Conservation (phyloP, 2,797 vertebrate genomes). For the Denticeps clupeoides region DNA sequence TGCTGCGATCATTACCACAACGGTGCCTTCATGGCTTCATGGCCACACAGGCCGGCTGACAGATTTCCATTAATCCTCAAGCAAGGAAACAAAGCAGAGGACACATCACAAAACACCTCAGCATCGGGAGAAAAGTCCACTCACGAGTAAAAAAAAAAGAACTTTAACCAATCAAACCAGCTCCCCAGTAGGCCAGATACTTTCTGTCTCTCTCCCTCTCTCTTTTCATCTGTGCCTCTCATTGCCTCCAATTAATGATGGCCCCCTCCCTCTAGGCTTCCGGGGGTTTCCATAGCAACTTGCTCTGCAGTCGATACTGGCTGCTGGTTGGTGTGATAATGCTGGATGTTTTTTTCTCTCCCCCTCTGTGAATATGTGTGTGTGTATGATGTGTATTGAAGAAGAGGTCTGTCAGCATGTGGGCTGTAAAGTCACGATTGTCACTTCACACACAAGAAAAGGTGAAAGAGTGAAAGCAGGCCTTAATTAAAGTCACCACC, state of each 20-base stretch:
- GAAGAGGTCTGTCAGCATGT: neutral
- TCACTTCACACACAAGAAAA: too few species aligned
- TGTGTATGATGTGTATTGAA: slow-evolving; percentile 24
- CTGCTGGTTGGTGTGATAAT: slow-evolving; percentile 58
- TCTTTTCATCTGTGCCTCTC: slow-evolving; percentile 21
- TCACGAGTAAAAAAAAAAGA: neutral
- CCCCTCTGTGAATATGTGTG: slow-evolving; percentile 29
- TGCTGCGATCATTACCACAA: too few species aligned
- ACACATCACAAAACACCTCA: neutral
- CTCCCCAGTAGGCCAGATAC: neutral
- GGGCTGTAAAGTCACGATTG: too few species aligned
- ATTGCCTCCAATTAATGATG: slow-evolving; percentile 40
- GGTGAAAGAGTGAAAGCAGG: too few species aligned
- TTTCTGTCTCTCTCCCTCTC: neutral
- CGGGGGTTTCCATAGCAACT: slow-evolving; percentile 65
- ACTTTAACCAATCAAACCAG: neutral
- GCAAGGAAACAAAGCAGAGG: neutral
- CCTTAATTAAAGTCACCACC: too few species aligned
- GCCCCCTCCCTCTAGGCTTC: slow-evolving; percentile 52
- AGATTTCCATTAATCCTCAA: too few species aligned
- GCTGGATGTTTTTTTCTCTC: too few species aligned
- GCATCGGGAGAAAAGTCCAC: neutral
- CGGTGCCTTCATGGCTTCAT: too few species aligned
- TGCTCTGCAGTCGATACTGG: slow-evolving; percentile 55
- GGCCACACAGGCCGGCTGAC: too few species aligned